Percentiles rank a stretch among this genome's conserved stretches.
These are phyloP conservation scores for Colletes gigas DNA, from an alignment of 1,140 invertebrate genomes.

Conservation along the genomic window DNA sequence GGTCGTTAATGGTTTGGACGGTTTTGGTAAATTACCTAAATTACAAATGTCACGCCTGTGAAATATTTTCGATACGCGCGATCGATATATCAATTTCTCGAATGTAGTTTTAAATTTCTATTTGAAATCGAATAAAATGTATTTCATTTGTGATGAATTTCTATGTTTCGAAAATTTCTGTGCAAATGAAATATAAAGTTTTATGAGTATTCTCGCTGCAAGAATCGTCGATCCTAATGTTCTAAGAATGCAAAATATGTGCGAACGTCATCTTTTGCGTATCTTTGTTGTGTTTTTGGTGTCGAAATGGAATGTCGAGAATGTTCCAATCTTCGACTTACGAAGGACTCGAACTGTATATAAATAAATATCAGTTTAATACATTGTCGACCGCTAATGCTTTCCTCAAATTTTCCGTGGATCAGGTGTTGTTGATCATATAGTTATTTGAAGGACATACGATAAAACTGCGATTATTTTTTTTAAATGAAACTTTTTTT, in stretches of 20 bases:
- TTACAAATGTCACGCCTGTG: background rate
- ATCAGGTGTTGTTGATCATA: too few species aligned
- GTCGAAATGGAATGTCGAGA: constrained; percentile 15
- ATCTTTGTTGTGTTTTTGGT: background rate
- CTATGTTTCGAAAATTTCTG: background rate
- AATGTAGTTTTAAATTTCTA: background rate
- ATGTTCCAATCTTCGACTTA: constrained; percentile 30
- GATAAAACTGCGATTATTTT: too few species aligned
- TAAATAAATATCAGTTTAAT: constrained; percentile 52
- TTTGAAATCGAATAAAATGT: background rate
- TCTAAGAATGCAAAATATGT: background rate
- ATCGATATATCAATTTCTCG: constrained; percentile 16
- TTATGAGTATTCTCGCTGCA: too few species aligned
- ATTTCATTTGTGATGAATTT: background rate
- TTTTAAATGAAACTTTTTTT: too few species aligned
- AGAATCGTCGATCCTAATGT: background rate
- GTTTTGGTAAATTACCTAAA: too few species aligned
- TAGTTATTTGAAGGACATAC: too few species aligned
- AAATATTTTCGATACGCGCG: background rate
- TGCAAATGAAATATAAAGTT: background rate
- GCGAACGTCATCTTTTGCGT: background rate
- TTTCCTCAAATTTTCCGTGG: too few species aligned
- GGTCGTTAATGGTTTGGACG: background rate
- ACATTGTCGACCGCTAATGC: too few species aligned
- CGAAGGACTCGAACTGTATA: constrained; percentile 31